Base-by-base conservation (phyloP, 2,797 vertebrate genomes). In the Oreochromis grahami region DNA sequence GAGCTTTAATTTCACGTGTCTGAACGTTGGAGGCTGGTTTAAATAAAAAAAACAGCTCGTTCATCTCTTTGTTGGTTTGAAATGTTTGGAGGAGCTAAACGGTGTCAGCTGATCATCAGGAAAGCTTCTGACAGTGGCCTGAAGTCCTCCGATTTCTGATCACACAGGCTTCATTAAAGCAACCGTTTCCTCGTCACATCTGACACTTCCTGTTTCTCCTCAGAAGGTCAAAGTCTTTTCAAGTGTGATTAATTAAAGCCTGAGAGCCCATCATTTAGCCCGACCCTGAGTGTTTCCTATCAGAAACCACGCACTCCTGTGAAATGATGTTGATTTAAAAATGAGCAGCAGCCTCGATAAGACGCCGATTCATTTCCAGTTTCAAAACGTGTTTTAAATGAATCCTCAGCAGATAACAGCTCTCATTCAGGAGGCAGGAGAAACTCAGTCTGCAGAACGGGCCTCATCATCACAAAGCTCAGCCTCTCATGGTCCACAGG, bases 191-290 rank as follows among this genome's bases (percentile, higher is more conserved):
- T 29, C 24, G 0, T 45, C 65, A 72, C 24, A 72, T 45, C 14
- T 17, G 8, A 72, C n/a, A 76, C 50, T 38, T 38, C 50, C 32
- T 77, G 50, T 53, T 77, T 77, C 50, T 53, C 74, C 34, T 24
- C 74, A 53, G 50, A 77, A 77, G 77, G 77, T 78, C 53, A 48
- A 78, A 78, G 24, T 78, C 52, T 78, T 78, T 45, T 84, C 43
- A 84, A 38, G 53, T 21, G 52, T 7, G 55, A 5, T 43, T 43
- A 32, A 79, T 72, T 51, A 32, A 74, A 83, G 63, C 41, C 26
- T 2, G n/a, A 29, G 19, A 19, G 63, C 60, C 60, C 56, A 50
- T 78, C 78, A 83, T 53, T 43, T 50, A 36, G 29, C 21, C 19
- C 29, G 29, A 70, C n/a, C 34, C 1, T 1, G 81, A 78, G 48